Conservation (phyloP, 1,140 invertebrate species). For the Dryas iulia region DNA sequence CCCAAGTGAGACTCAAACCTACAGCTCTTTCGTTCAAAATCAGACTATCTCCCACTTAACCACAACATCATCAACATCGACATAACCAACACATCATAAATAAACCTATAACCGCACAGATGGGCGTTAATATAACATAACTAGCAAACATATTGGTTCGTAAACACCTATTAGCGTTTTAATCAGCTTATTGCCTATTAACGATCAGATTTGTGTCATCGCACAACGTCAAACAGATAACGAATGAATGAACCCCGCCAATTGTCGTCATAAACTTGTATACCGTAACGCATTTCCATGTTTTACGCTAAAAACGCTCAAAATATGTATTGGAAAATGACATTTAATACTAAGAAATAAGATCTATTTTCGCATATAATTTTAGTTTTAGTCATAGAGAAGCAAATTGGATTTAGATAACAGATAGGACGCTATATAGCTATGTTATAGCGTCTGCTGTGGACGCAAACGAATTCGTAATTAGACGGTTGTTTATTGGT, state of each 20-base stretch:
- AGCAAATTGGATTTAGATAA: slow-evolving; percentile 36
- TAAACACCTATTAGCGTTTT: slow-evolving; percentile 25
- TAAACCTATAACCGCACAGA: background rate
- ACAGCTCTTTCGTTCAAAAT: too few relatives aligned
- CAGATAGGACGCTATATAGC: slow-evolving; percentile 20
- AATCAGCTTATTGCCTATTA: slow-evolving; percentile 47
- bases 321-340: background rate
- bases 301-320: background rate
- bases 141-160: background rate
- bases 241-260: slow-evolving; percentile 25
- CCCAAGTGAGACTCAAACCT: too few relatives aligned
- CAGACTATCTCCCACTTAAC: too few relatives aligned
- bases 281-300: background rate
- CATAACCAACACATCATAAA: background rate
- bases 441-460: slow-evolving; percentile 6
- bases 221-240: slow-evolving; percentile 47
- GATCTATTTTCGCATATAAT: background rate
- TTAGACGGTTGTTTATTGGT: slow-evolving; percentile 9
- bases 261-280: slow-evolving; percentile 17
- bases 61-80: too few relatives aligned
- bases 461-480: slow-evolving; percentile 5
- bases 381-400: slow-evolving; percentile 4
- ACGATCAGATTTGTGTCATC: slow-evolving; percentile 41
- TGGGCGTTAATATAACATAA: background rate
- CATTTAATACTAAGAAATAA: slow-evolving; percentile 3